phyloP scores from a whole-genome alignment of 2,113 vertebrate species.

The Osmerus mordax region DNA sequence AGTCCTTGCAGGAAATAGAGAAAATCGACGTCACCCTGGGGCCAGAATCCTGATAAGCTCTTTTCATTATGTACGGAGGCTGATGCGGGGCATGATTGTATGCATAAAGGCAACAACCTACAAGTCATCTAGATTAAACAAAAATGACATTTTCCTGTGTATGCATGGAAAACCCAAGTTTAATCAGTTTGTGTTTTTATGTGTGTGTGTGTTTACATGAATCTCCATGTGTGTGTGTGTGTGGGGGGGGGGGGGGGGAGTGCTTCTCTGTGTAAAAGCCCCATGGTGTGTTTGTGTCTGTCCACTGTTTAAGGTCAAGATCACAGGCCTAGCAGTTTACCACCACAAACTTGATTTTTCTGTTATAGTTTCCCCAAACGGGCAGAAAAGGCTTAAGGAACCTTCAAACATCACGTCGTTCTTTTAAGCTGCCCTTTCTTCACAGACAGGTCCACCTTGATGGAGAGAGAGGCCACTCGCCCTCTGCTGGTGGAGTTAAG shows the following conservation, averaged over 20 bases:
- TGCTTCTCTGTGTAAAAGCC: background rate
- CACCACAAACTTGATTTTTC: background rate
- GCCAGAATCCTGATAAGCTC: conserved; percentile 65
- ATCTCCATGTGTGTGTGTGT: background rate
- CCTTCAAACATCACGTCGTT: no score
- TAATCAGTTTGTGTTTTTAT: background rate
- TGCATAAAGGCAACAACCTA: conserved; percentile 58
- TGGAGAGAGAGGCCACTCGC: no score
- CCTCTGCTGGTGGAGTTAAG: no score
- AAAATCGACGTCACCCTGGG: conserved; percentile 67
- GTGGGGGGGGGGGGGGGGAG: background rate
- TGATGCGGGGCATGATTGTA: conserved; percentile 65
- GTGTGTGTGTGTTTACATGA: background rate
- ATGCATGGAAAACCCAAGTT: conserved; percentile 5
- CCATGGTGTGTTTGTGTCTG: no score
- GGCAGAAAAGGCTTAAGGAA: no score
- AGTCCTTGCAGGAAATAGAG: conserved; percentile 46
- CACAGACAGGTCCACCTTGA: no score
- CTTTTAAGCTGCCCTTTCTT: no score
- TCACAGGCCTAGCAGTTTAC: no score
- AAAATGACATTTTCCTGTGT: conserved; percentile 29
- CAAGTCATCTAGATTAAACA: conserved; percentile 63
- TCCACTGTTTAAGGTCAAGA: no score
- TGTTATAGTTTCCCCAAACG: background rate
- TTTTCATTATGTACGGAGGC: conserved; percentile 71